Evolutionary conservation across 2,888 invertebrate species (phyloP).

Genomic region (Penaeus monodon): DNA sequence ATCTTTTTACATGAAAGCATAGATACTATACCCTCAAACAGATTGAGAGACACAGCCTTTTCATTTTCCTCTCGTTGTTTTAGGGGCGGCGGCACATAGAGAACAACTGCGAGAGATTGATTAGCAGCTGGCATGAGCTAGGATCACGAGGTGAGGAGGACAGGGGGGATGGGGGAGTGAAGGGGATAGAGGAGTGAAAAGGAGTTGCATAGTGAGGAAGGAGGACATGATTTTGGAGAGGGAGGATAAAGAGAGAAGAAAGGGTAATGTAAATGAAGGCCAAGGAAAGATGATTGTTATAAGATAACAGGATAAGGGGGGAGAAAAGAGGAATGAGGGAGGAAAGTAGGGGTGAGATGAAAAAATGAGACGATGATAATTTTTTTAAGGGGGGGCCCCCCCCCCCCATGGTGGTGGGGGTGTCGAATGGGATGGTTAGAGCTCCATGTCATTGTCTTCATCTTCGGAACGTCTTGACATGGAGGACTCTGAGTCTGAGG

Average conservation of each 20-base stretch:
- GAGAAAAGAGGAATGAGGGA: constrained; percentile 6
- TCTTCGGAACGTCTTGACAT: constrained; percentile 99
- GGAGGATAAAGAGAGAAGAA: constrained; percentile 30
- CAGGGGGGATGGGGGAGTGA: constrained; percentile 20
- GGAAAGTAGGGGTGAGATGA: constrained; percentile 30
- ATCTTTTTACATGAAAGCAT: no score
- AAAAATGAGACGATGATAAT: constrained; percentile 42
- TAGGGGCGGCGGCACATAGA: no score
- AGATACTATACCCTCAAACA: no score
- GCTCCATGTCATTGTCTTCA: constrained; percentile 98
- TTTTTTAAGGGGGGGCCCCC: no score
- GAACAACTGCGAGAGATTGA: not conserved
- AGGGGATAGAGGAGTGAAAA: constrained; percentile 24
- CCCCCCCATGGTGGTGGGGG: not conserved
- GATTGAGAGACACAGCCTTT: no score
- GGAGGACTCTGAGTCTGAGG: constrained; percentile 92
- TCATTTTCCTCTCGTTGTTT: no score
- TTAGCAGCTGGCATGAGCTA: constrained; percentile 36
- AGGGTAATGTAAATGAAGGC: not conserved
- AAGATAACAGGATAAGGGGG: not conserved
- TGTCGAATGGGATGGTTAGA: constrained; percentile 78
- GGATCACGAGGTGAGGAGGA: constrained; percentile 56
- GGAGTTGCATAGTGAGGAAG: not conserved
- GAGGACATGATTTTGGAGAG: constrained; percentile 69
- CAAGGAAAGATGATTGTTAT: not conserved